These are phyloP conservation scores for Aramus guarauna DNA, from an alignment of 2,113 vertebrate species.

Conservation along the genomic window DNA sequence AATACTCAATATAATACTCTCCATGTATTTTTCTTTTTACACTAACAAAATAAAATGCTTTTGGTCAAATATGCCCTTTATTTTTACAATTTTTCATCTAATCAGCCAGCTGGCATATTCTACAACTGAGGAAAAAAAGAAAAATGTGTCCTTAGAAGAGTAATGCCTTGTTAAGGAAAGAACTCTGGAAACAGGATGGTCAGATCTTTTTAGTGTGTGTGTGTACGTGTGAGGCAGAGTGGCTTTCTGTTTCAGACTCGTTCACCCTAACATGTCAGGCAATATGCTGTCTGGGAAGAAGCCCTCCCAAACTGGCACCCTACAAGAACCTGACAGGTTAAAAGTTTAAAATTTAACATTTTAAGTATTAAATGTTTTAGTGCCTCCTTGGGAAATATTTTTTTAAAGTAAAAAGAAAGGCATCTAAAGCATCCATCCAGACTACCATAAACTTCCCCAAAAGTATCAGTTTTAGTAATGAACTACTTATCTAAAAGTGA, in stretches of 20 bases:
- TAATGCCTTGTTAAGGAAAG: background rate
- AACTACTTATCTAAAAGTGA: background rate
- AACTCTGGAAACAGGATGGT: background rate
- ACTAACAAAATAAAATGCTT: background rate
- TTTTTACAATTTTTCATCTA: background rate
- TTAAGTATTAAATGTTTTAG: background rate
- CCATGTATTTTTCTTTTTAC: background rate
- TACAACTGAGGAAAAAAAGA: background rate
- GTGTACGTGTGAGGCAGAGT: background rate
- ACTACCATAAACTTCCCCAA: background rate
- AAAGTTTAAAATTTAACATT: background rate
- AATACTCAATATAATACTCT: background rate
- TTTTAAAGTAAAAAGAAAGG: background rate
- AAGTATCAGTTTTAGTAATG: background rate
- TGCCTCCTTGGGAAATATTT: background rate
- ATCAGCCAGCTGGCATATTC: background rate
- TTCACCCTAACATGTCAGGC: background rate
- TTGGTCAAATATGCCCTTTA: background rate
- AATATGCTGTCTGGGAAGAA: background rate
- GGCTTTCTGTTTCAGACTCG: background rate
- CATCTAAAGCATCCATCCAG: background rate
- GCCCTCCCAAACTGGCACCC: background rate
- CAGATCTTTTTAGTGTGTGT: background rate
- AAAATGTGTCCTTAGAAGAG: background rate
- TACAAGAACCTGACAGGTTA: background rate